A percentile compares a stretch with the other conserved stretches of the same genome.
These are phyloP conservation scores for Hylaeus anthracinus DNA, from an alignment of 1,140 invertebrate species.

Conservation along the genomic window DNA sequence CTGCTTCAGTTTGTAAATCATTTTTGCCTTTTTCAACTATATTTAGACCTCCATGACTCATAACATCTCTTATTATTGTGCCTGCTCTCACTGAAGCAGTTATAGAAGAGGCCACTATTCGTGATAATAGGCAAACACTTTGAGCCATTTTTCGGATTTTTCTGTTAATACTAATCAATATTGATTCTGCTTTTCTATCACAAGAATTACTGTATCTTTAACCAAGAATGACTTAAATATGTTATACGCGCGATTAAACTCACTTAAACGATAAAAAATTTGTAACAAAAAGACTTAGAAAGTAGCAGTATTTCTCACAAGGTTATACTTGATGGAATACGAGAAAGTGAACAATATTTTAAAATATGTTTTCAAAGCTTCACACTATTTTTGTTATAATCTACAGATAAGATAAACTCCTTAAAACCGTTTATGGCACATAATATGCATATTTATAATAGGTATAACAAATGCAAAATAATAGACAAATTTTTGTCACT, in stretches of 20 bases:
- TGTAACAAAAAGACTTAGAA: slow-evolving; percentile 25
- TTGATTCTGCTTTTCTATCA: neutral
- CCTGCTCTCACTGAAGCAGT: slow-evolving; percentile 91
- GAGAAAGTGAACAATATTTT: neutral
- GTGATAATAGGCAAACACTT: slow-evolving; percentile 83
- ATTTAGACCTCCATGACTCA: slow-evolving; percentile 92
- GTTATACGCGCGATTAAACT: neutral
- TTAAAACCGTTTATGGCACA: neutral
- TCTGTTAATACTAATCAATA: neutral
- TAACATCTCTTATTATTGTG: slow-evolving; percentile 93
- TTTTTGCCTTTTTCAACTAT: slow-evolving; percentile 96
- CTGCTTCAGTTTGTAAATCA: slow-evolving; percentile 98
- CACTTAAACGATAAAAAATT: neutral
- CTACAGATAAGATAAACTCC: neutral
- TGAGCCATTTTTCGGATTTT: slow-evolving; percentile 79
- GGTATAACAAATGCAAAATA: neutral
- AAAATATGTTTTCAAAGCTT: neutral
- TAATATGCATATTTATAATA: neutral
- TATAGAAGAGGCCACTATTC: slow-evolving; percentile 88
- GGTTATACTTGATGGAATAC: neutral
- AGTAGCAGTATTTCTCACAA: neutral
- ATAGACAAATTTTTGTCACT: neutral
- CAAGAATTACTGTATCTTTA: neutral
- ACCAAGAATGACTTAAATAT: neutral
- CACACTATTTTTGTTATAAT: neutral